Conservation (phyloP, 2,113 vertebrate species). For the Mustelus asterias region DNA sequence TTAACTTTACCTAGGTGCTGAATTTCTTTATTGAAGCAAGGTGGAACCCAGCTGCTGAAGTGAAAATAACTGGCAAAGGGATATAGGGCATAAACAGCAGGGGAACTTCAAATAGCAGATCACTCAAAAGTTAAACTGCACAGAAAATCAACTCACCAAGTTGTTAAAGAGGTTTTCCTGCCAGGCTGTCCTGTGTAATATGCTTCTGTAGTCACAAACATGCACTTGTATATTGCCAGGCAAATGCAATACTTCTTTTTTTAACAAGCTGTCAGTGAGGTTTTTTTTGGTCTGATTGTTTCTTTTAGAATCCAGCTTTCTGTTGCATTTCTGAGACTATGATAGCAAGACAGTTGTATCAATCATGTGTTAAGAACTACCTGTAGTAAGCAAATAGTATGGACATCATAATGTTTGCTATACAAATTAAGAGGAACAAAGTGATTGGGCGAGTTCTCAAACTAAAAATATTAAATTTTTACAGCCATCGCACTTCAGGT, state of each 20-base stretch:
- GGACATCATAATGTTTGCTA: not conserved
- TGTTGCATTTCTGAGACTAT: not conserved
- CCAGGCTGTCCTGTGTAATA: not conserved
- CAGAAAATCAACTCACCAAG: not conserved
- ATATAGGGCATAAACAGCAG: conserved; percentile 47
- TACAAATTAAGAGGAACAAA: not conserved
- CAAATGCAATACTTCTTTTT: not conserved
- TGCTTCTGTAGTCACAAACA: not conserved
- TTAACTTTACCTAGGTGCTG: not conserved
- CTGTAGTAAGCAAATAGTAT: not conserved
- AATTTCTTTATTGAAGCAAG: conserved; percentile 34
- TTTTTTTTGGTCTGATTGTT: not conserved
- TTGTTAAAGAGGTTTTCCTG: not conserved
- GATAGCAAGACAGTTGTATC: not conserved
- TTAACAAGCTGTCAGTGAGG: not conserved
- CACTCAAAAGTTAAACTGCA: conserved; percentile 41
- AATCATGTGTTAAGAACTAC: not conserved
- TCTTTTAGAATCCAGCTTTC: not conserved
- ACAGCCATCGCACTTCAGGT: not conserved
- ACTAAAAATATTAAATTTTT: not conserved
- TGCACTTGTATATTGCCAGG: not conserved
- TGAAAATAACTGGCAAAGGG: conserved; percentile 46
- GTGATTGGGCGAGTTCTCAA: not conserved
- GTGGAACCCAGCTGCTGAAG: conserved; percentile 51
- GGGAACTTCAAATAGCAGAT: conserved; percentile 46